Percentiles rank a stretch among this genome's conserved stretches.
Evolutionary conservation across 2,888 invertebrate genomes (phyloP).

Genomic region (Calameuta pallipes): DNA sequence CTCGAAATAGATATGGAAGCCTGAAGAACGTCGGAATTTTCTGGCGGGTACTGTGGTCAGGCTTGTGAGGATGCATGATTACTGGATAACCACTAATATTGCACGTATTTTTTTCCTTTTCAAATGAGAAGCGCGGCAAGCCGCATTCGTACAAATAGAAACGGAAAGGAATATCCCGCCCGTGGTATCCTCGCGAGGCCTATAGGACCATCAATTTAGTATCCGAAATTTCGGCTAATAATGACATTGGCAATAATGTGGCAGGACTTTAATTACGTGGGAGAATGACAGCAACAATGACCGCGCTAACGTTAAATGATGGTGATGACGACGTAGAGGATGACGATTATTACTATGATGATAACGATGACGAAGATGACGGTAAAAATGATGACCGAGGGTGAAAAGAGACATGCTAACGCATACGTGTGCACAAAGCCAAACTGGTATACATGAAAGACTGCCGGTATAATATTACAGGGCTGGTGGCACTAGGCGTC

Average conservation of each 20-base stretch:
- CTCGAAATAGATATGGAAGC: slow-evolving; percentile 65
- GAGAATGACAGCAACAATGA: neutral
- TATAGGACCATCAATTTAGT: neutral
- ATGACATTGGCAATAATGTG: neutral
- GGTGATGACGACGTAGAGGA: slow-evolving; percentile 1
- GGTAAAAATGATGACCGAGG: neutral
- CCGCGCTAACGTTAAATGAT: neutral
- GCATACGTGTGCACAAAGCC: slow-evolving; percentile 31
- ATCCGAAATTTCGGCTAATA: neutral
- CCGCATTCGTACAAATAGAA: neutral
- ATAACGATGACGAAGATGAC: neutral
- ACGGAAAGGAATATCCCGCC: neutral
- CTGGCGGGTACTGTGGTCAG: slow-evolving; percentile 33
- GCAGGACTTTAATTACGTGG: neutral
- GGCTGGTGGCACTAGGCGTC: slow-evolving; percentile 49
- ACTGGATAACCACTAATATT: neutral
- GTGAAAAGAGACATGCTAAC: slow-evolving; percentile 1
- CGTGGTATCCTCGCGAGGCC: neutral
- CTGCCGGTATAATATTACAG: slow-evolving; percentile 60
- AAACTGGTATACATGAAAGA: slow-evolving; percentile 38
- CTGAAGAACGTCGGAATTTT: slow-evolving; percentile 62
- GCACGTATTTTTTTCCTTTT: neutral
- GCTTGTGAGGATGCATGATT: slow-evolving; percentile 10
- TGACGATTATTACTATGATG: slow-evolving; percentile 2
- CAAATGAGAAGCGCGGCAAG: neutral